These are phyloP conservation scores for Temnopleurus reevesii DNA, from an alignment of 53 echinoderm and acorn worm genomes.

Conservation along the genomic window DNA sequence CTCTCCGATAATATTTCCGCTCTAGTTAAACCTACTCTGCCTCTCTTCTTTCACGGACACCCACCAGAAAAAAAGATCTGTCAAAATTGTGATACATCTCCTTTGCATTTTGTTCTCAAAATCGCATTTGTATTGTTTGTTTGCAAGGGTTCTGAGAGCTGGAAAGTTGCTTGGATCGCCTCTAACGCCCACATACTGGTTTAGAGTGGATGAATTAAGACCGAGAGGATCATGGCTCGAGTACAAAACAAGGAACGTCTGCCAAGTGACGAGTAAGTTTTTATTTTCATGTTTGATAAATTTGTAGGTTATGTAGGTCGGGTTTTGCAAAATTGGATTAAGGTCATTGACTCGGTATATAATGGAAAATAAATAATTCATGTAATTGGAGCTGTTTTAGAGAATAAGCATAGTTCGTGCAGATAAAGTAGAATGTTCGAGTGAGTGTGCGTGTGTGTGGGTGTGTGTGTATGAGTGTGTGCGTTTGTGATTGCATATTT, in stretches of 20 bases:
- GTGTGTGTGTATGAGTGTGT: too few relatives aligned
- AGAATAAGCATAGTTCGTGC: too few relatives aligned
- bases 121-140: neutral
- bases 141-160: neutral
- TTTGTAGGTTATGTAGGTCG: too few relatives aligned
- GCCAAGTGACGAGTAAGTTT: conserved; percentile 29
- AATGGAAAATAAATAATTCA: too few relatives aligned
- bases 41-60: neutral
- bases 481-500: too few relatives aligned
- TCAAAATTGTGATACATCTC: neutral
- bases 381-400: too few relatives aligned
- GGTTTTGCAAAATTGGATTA: too few relatives aligned
- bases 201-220: neutral
- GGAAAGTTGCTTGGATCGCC: neutral
- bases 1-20: neutral
- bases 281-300: neutral
- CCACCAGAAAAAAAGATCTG: neutral
- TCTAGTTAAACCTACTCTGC: neutral
- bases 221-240: neutral
- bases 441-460: too few relatives aligned
- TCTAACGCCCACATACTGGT: neutral
- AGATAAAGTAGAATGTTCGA: too few relatives aligned
- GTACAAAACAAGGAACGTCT: conserved; percentile 29
- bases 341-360: too few relatives aligned
- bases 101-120: neutral